Base-by-base conservation (phyloP, 1,140 invertebrate species). In the Drosophila ogumai region DNA sequence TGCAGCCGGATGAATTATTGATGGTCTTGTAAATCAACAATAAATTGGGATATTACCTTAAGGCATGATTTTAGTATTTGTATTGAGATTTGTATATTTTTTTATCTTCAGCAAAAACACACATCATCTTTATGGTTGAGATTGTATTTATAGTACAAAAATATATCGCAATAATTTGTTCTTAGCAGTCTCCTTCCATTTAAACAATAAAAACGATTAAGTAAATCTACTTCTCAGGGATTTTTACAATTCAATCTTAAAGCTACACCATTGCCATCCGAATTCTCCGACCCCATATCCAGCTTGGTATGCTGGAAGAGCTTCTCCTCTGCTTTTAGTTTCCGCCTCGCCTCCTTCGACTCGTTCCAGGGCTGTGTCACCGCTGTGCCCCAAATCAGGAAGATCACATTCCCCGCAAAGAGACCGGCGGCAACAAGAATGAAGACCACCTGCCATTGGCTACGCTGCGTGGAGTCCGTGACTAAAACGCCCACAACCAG, bases 361-460 rank as follows among this genome's bases (percentile, higher is more conserved):
- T 82, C 94, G 65, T 96, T 96, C 96, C 96, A 96, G 1, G 93
- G 85, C 76, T 96, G 95, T 17, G 93, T 93, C 32, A 94, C 92
- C 0, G 94, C 94, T 0, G 94, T 94, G 15, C 95, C 94, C 87
- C 96, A 96, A 10, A 96, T 75, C 22, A 96, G 67, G 77, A 96
- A 98, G 61, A 96, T 92, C 1, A 96, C 85, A 72, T 96, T 96
- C 9, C 95, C 95, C 31, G 95, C 74, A 36, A 96, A 93, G 59
- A 96, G 96, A 9, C 97, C 93, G 4, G 92, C 94, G 17, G 96
- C 94, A 1, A 96, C 94, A 25, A 97, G 94, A 79, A 95, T 95
- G 88, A 97, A 98, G 0, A 97, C 95, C 41, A 94, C 94, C 69
- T 95, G 94, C 97, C 97, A 98, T 80, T 95, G 93, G 0, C 90